A percentile compares a stretch with the other conserved stretches of the same genome.
phyloP scores from a whole-genome alignment of 1,140 invertebrate species.

The Heliconius eleuchia region DNA sequence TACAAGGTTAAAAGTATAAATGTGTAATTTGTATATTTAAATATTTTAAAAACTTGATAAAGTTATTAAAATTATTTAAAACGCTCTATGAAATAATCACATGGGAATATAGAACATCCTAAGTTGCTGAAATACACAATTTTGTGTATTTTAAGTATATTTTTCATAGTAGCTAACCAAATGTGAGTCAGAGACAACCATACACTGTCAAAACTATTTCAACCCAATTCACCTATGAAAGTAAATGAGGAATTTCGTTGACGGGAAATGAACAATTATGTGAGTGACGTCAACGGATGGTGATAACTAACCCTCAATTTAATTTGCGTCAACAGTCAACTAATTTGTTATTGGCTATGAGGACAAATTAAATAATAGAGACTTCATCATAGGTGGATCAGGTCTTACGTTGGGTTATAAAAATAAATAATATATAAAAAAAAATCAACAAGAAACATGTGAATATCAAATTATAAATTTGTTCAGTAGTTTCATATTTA shows the following conservation, averaged over 20 bases:
- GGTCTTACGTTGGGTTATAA: no score
- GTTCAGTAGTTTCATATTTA: no score
- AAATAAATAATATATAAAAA: no score
- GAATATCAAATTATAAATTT: no score
- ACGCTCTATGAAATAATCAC: neutral
- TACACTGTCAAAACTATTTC: neutral
- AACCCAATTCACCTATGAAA: constrained; percentile 19
- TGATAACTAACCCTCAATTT: constrained; percentile 36
- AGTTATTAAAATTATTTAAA: neutral
- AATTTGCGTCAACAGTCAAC: constrained; percentile 28
- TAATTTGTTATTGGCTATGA: constrained; percentile 28
- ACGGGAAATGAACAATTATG: constrained; percentile 43
- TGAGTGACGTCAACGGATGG: constrained; percentile 33
- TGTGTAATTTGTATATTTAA: neutral
- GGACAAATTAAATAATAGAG: neutral
- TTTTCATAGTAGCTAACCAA: neutral
- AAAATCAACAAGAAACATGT: no score
- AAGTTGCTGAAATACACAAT: neutral
- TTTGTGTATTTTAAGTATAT: neutral
- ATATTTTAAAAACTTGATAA: neutral
- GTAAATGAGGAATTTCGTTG: constrained; percentile 29
- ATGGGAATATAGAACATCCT: no score
- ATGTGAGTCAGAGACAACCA: neutral
- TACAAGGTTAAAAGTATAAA: neutral
- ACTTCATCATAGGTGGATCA: no score